Base-by-base conservation (phyloP, 1,140 invertebrate species). In the Temnothorax nylanderi region DNA sequence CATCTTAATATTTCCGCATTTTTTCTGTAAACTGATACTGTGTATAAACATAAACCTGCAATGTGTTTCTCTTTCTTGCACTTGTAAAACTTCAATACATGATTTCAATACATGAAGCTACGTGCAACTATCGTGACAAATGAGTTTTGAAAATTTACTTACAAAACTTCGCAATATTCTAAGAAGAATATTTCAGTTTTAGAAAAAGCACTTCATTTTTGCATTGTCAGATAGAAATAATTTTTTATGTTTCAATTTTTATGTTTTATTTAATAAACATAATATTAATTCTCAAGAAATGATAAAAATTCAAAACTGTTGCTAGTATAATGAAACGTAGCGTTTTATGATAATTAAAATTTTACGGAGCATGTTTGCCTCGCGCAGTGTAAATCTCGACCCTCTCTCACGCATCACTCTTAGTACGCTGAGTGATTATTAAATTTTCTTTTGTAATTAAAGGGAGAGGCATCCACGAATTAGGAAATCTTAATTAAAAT, bases 401-500 rank as follows among this genome's bases (percentile, higher is more conserved):
- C 51, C 74, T 81, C 56, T 26, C 67, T 74, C 51, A 84, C 26
- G 64, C 67, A 69, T 80, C 76, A 69, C 41, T 88, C 21, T 41
- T 49, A 34, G 62, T 41, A 16, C 74, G 67, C 60, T 62, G 56
- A 32, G 65, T 26, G 84, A 90, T 88, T 87, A 92, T 91, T 92
- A 90, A 92, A 88, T 82, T 91, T 91, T 91, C 76, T 87, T 76
- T 91, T 85, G 77, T 90, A 89, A 92, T 92, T 88, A 91, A 87
- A 76, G 77, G 56, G 77, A 67, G 88, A 77, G 47, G 67, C 82
- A 37, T 47, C 16, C 58, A 67, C 26, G 80, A 87, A 93, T 92
- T 91, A 93, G 92, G 85, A 85, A 87, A 89, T 82, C 71, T 92
- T 92, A 92, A 93, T 93, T 93, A 93, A 93, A 93, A 90, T 92